Base-by-base conservation (phyloP, 2,888 invertebrate genomes). In the Aleiodes alternator region DNA sequence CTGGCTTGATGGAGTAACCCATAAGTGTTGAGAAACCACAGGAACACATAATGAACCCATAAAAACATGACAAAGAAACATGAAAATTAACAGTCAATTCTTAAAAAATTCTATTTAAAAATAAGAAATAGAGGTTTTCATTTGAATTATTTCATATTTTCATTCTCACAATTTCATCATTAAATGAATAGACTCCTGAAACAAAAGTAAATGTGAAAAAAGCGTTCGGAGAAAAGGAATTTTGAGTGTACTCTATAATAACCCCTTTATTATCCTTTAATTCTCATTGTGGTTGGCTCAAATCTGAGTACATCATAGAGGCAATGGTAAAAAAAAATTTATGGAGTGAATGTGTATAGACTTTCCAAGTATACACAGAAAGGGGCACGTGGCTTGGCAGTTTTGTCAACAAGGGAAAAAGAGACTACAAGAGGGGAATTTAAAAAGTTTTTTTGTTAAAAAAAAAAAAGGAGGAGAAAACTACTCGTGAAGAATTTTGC, bases 11-110 rank as follows among this genome's bases (percentile, higher is more conserved):
- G 48, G 43, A 61, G 61, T 38, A 64, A 64, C 64, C 43, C 43
- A 64, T 64, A 64, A 64, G 64, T 64, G 64, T 48, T 48, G 14
- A 43, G 14, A 64, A 48, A 64, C 64, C 64, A 64, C 64, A 64
- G 48, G 43, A 48, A 64, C 16, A 43, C 16, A 14, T 16, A 16
- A 14, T 11, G 16, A 61, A 16, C 38, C 43, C 48, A 64, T 64
- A 43, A 64, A 64, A 43, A 43, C 9, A 23, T 14, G 23, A 16
- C 43, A 12, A 38, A 43, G 64, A 64, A 48, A 48, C 64, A 48
- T 64, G 34, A 64, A 48, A 64, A 64, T 64, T 43, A 16, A 43
- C 5, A 12, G 38, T 8, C 38, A 38, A 3, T 43, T 8, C 9
- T 11, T 23, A 23, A 23, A 23, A 43, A 43, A 43, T 8, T 43